Percentiles rank a stretch among this genome's conserved stretches.
phyloP scores from a whole-genome alignment of 2,797 vertebrate genomes.

The Dendrocincla fuliginosa region DNA sequence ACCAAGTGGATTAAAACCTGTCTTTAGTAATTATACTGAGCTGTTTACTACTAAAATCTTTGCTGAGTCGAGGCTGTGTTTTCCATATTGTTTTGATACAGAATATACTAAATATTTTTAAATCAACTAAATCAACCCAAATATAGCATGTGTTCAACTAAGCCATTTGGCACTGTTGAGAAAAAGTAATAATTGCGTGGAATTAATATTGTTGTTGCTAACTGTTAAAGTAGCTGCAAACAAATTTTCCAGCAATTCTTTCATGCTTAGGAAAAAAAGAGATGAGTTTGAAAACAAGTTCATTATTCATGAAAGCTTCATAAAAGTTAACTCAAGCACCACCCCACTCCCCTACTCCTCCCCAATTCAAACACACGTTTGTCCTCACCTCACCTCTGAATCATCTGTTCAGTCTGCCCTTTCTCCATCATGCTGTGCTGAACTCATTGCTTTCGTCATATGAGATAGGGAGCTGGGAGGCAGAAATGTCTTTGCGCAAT shows the following conservation, averaged over 20 bases:
- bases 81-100: neutral
- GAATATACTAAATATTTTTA: neutral
- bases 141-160: neutral
- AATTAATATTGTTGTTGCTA: neutral
- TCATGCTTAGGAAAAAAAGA: neutral
- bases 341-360: neutral
- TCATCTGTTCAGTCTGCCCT: constrained; percentile 9
- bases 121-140: neutral
- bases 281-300: neutral
- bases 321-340: neutral
- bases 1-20: neutral
- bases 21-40: neutral
- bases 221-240: neutral
- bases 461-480: neutral
- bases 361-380: neutral
- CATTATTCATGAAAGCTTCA: neutral
- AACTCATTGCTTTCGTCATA: neutral
- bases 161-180: neutral
- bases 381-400: constrained; percentile 31
- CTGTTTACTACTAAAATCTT: neutral
- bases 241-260: neutral
- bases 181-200: neutral
- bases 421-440: neutral
- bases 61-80: neutral
- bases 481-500: neutral